Conservation (phyloP, 2,797 vertebrate species). For the Falco peregrinus region DNA sequence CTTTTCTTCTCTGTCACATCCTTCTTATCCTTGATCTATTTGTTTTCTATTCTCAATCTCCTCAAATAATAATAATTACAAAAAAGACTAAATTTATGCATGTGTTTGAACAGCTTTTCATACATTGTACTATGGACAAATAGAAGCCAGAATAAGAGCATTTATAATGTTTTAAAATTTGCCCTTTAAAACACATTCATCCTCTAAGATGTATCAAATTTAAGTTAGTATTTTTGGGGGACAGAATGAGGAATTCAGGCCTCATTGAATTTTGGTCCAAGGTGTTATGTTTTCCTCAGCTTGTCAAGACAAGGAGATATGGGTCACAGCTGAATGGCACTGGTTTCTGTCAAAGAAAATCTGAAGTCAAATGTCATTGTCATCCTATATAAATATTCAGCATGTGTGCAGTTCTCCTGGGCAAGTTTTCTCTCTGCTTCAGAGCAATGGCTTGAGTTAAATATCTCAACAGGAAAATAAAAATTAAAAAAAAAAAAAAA, state of each 20-base stretch:
- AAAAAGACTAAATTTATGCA: not conserved
- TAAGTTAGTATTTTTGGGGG: not conserved
- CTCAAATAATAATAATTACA: not conserved
- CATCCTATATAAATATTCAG: conserved; percentile 50
- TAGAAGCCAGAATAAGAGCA: not conserved
- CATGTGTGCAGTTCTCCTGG: not conserved
- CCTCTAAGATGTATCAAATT: not conserved
- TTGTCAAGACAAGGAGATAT: conserved; percentile 45
- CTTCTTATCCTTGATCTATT: not conserved
- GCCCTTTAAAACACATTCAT: not conserved
- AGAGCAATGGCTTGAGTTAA: not conserved
- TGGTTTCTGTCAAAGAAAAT: conserved; percentile 23
- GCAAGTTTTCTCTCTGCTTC: not conserved
- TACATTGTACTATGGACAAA: not conserved
- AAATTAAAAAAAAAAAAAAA: not conserved
- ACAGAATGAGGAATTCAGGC: conserved; percentile 1
- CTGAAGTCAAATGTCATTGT: conserved; percentile 50
- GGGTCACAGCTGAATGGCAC: conserved; percentile 33
- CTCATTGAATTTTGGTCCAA: not conserved
- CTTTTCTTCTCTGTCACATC: not conserved
- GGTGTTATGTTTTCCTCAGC: not conserved
- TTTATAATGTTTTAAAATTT: not conserved
- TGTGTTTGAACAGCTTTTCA: not conserved
- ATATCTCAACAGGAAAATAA: not conserved
- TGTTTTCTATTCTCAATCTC: not conserved